phyloP scores from a whole-genome alignment of 2,888 invertebrate species.

The Diaprepes abbreviatus region DNA sequence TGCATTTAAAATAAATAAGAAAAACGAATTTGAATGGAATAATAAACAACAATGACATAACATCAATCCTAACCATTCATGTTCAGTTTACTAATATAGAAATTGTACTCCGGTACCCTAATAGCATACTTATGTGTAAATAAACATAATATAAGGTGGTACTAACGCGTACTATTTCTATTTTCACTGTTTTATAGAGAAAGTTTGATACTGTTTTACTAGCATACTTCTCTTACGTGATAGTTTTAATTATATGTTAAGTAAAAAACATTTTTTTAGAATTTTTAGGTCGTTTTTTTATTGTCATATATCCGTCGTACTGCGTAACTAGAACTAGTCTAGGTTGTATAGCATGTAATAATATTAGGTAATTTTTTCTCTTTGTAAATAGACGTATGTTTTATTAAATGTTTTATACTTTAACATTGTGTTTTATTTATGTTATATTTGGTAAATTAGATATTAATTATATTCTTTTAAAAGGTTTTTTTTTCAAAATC shows the following conservation, averaged over 20 bases:
- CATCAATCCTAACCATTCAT: slow-evolving; percentile 3
- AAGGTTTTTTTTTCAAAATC: no score
- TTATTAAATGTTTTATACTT: neutral
- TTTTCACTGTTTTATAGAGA: slow-evolving; percentile 18
- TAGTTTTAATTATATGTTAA: slow-evolving; percentile 25
- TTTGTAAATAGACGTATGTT: slow-evolving; percentile 24
- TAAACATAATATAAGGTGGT: slow-evolving; percentile 11
- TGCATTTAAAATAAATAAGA: neutral
- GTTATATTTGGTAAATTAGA: neutral
- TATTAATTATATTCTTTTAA: no score
- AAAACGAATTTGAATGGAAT: neutral
- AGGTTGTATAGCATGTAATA: slow-evolving; percentile 7
- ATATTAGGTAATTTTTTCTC: slow-evolving; percentile 1
- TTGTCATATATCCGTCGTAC: neutral
- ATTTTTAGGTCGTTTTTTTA: slow-evolving; percentile 14
- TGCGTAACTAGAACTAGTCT: slow-evolving; percentile 23
- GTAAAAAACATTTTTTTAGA: slow-evolving; percentile 1
- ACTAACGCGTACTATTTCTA: slow-evolving; percentile 11
- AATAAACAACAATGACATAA: slow-evolving; percentile 2
- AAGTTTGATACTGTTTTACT: slow-evolving; percentile 11
- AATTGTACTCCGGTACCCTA: neutral
- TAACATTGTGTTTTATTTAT: neutral
- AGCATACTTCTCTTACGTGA: slow-evolving; percentile 14
- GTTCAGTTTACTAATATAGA: slow-evolving; percentile 20
- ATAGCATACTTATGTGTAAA: slow-evolving; percentile 17